Evolutionary conservation across 1,140 invertebrate species (phyloP).

Genomic region (Ptiloglossa arizonensis): DNA sequence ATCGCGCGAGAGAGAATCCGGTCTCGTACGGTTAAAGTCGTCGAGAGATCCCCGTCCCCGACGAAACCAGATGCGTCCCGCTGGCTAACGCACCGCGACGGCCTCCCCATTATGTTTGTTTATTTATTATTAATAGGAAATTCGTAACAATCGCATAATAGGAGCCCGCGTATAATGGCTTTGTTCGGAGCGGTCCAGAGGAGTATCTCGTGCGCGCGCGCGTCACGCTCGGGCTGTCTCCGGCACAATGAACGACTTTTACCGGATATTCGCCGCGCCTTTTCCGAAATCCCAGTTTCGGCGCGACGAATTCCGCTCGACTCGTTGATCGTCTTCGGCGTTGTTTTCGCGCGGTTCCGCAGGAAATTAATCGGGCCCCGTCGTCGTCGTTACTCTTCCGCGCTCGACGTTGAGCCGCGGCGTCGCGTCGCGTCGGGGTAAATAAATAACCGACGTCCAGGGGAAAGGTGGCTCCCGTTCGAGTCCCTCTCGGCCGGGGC

Average conservation of each 20-base stretch:
- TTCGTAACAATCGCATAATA: conserved; percentile 81
- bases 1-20: conserved; percentile 24
- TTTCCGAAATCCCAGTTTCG: conserved; percentile 33
- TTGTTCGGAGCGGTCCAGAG: conserved; percentile 1
- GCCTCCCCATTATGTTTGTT: conserved; percentile 79
- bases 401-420: not conserved
- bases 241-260: conserved; percentile 59
- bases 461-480: conserved; percentile 17
- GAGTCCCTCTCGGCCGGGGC: conserved; percentile 1
- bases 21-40: conserved; percentile 25
- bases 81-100: conserved; percentile 78
- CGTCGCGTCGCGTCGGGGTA: too few species aligned
- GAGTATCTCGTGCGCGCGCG: conserved; percentile 56
- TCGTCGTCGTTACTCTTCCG: conserved; percentile 7
- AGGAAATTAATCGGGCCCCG: conserved; percentile 46
- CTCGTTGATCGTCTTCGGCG: not conserved
- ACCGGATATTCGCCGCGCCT: conserved; percentile 72
- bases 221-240: conserved; percentile 70
- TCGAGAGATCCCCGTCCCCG: conserved; percentile 39
- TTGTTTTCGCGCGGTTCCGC: conserved; percentile 11
- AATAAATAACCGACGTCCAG: conserved; percentile 36
- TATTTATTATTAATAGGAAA: conserved; percentile 82
- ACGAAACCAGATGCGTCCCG: conserved; percentile 76
- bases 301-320: not conserved
- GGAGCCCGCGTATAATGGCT: conserved; percentile 54